These are phyloP conservation scores for Phataginus tricuspis DNA, from an alignment of 2,797 vertebrate species.

Conservation along the genomic window DNA sequence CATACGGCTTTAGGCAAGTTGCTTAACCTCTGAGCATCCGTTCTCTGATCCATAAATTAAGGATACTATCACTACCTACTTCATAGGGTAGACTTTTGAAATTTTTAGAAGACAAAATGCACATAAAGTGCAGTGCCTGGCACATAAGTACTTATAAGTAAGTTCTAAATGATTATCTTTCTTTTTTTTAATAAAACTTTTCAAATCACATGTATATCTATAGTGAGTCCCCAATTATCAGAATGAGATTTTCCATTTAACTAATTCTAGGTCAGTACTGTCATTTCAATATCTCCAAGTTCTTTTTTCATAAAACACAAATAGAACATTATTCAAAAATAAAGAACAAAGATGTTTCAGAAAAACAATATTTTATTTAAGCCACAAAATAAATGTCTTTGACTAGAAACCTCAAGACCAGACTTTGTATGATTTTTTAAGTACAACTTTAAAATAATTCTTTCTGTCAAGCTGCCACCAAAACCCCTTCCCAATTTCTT, in stretches of 20 bases:
- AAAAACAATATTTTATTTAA: background rate
- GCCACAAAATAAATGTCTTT: constrained; percentile 32
- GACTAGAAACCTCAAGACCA: constrained; percentile 28
- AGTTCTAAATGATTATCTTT: background rate
- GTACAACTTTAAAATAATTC: background rate
- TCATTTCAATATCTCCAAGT: constrained; percentile 7
- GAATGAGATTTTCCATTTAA: constrained; percentile 33
- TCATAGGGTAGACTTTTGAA: background rate
- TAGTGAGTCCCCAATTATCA: background rate
- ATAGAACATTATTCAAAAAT: constrained; percentile 7
- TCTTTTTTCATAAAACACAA: constrained; percentile 26
- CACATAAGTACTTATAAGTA: background rate
- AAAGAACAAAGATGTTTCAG: constrained; percentile 1
- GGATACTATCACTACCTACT: background rate
- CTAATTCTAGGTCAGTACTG: background rate
- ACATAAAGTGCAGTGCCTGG: background rate
- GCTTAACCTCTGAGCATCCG: constrained; percentile 8
- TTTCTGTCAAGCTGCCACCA: background rate
- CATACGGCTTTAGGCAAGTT: background rate
- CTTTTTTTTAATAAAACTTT: constrained; percentile 39
- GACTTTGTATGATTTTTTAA: background rate
- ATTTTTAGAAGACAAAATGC: constrained; percentile 35
- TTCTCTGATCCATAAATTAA: background rate
- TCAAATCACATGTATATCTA: background rate
- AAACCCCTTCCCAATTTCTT: background rate